Base-by-base conservation (phyloP, 2,797 vertebrate genomes). In the Myoxocephalus aenaeus region DNA sequence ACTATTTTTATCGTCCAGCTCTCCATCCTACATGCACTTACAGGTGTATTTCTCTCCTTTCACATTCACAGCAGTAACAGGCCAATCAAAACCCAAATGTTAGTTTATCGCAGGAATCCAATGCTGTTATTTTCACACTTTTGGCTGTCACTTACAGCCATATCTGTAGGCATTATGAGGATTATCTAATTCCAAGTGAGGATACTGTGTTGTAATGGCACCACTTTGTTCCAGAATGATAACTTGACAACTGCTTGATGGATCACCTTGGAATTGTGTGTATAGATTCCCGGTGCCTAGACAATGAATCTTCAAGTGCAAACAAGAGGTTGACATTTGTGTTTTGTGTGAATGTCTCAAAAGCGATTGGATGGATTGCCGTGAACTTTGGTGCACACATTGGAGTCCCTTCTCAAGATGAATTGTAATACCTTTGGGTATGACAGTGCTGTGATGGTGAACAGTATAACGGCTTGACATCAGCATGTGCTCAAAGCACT, bases 1-100 rank as follows among this genome's bases (percentile, higher is more conserved):
- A 20, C 57, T 65, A 73, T 74, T 81, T 81, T 80, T 73, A 69
- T 10, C 20, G 65, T 67, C 14, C 18, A 38, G 59, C 61, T 72
- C 69, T 57, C 36, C 1, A 22, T 68, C 67, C 56, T 22, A 29
- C 54, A 2, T 44, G 59, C 65, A 65, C 58, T 61, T 25, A 66
- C 61, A 78, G 9, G 2, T 4, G 36, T 73, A 38, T 53, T n/a
- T 20, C 18, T 68, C 51, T 22, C 40, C 6, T 36, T 71, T 56
- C 22, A 4, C 32, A 29, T 54, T 61, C n/a, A 48, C 36, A 46
- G 64, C 22, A 32, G 53, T 32, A 62, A 64, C 27, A 27, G 14
- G 18, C 42, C 44, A 75, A 70, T 56, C 36, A 70, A 57, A 82
- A 50, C 8, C 65, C 36, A 44, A 38, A 3, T 38, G 58, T 68